A percentile compares a stretch with the other conserved stretches of the same genome.
Evolutionary conservation across 1,140 invertebrate species (phyloP).

Genomic region (Archivesica marissinica): DNA sequence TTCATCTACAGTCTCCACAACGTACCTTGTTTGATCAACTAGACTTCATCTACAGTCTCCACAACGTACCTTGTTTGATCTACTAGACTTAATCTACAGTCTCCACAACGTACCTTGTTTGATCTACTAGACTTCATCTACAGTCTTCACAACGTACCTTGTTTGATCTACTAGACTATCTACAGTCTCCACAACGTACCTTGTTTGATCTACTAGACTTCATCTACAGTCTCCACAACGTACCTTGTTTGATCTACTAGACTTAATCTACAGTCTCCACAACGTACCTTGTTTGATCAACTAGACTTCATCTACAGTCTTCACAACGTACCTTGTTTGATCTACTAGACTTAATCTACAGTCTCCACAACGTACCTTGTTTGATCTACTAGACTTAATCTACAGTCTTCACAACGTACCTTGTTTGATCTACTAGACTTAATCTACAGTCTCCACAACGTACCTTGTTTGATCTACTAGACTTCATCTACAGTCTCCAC

Average conservation of each 20-base stretch:
- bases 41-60: too few relatives aligned
- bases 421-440: background rate
- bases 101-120: too few relatives aligned
- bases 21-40: too few relatives aligned
- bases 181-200: background rate
- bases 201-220: background rate
- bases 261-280: background rate
- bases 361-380: background rate
- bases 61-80: too few relatives aligned
- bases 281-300: slow-evolving; percentile 2
- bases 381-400: background rate
- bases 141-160: background rate
- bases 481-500: too few relatives aligned
- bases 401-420: too few relatives aligned
- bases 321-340: background rate
- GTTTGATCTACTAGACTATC: background rate
- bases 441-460: too few relatives aligned
- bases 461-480: background rate
- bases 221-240: background rate
- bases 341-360: background rate
- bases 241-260: background rate
- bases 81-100: too few relatives aligned
- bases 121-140: too few relatives aligned
- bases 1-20: too few relatives aligned
- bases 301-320: background rate